Evolutionary conservation across 1,140 invertebrate species (phyloP), one percentile per base, ranked within the genome.

Genomic region (Lerema accius): DNA sequence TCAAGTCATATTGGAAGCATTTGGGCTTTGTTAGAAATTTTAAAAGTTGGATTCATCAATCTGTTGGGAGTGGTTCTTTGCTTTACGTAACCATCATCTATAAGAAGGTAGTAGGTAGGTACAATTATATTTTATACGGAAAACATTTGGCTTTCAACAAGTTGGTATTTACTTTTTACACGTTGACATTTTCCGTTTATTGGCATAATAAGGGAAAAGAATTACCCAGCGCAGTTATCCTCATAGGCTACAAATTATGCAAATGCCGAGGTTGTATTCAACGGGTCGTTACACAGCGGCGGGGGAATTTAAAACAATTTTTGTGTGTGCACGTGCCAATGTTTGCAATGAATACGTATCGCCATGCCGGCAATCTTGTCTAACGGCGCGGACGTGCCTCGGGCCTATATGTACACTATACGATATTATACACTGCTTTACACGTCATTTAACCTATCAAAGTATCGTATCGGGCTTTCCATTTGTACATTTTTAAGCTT

Each of bases 221-320:
- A 58, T 32, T 7, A 43, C 19, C 7, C 43, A 9, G 68, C 58
- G 48, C 48, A 67, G 56, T 67, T 65, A 67, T 50, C 58, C 49
- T 69, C 64, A 26, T 28, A 42, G 64, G 55, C 53, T 55, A 69
- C 65, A 72, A 76, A 77, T 75, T 76, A 82, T 79, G 78, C 64
- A 76, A 80, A 80, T 80, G 67, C 55, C 45, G 63, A 65, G 69
- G 65, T 75, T 72, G 68, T 75, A 67, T 64, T 72, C 65, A 60
- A 60, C 49, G 53, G 70, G 50, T 66, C 70, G 66, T 72, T 72
- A 71, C 67, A 64, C 67, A 67, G 53, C 58, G 56, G 53, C 58
- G 51, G 67, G 69, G 66, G 42, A 71, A 72, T 81, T 85, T 80
- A 72, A 85, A 85, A 80, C 76, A 83, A 78, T 83, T 83, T 75